phyloP scores from a whole-genome alignment of 2,113 vertebrate genomes.

The Podarcis muralis region DNA sequence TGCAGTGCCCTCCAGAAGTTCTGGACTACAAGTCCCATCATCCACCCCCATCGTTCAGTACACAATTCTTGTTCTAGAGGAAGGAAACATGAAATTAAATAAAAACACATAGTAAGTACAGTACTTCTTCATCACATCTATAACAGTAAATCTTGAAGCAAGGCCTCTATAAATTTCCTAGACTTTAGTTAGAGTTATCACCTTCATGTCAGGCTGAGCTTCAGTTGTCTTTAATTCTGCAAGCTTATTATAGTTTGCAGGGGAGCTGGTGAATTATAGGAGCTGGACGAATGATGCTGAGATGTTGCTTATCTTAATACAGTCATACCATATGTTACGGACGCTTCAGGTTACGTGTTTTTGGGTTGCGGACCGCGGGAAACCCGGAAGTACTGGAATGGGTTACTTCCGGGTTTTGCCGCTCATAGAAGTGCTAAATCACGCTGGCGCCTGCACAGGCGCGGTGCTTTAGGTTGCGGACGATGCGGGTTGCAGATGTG shows the following conservation, averaged over 20 bases:
- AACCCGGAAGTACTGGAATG: too few species aligned
- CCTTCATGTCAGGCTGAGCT: constrained; percentile 43
- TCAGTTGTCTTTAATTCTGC: constrained; percentile 59
- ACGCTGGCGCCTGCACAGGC: too few species aligned
- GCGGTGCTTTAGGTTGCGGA: too few species aligned
- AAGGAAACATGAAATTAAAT: not conserved
- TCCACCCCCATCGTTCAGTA: not conserved
- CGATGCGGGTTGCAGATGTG: too few species aligned
- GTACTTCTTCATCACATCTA: too few species aligned
- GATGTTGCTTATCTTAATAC: constrained; percentile 62
- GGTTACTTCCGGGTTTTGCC: too few species aligned
- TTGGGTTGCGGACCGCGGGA: too few species aligned
- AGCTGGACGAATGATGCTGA: constrained; percentile 53
- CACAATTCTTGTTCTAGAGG: not conserved
- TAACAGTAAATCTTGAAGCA: not conserved
- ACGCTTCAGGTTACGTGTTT: too few species aligned
- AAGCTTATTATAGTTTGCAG: constrained; percentile 53
- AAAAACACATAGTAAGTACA: not conserved
- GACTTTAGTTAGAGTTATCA: constrained; percentile 33
- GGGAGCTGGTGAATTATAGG: constrained; percentile 61
- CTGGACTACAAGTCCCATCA: too few species aligned
- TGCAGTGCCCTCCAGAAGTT: too few species aligned
- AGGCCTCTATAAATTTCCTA: not conserved
- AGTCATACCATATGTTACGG: too few species aligned
- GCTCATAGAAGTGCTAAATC: too few species aligned